Evolutionary conservation across 1,140 invertebrate species (phyloP).

Genomic region (Drosophila sucinea): DNA sequence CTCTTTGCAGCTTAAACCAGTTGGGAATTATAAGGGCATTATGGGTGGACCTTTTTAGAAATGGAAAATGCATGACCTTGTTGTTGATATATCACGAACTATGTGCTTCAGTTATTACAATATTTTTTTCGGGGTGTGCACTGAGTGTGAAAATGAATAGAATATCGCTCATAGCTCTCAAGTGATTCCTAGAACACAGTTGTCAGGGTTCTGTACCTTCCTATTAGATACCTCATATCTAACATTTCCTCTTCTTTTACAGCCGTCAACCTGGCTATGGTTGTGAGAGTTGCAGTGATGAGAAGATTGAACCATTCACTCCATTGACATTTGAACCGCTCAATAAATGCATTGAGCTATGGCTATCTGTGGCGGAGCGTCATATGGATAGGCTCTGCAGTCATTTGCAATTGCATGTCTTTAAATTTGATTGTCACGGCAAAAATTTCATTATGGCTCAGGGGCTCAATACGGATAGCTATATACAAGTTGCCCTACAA

Average conservation of each 20-base stretch:
- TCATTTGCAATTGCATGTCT: conserved; percentile 88
- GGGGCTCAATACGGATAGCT: conserved; percentile 94
- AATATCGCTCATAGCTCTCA: too few relatives aligned
- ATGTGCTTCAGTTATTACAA: too few relatives aligned
- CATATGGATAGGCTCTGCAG: conserved; percentile 83
- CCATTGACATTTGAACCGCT: conserved; percentile 26
- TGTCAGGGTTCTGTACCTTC: too few relatives aligned
- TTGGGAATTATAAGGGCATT: too few relatives aligned
- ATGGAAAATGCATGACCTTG: too few relatives aligned
- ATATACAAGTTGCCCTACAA: conserved; percentile 96
- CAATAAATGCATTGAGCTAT: conserved; percentile 23
- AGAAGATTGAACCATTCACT: not conserved
- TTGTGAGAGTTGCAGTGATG: not conserved
- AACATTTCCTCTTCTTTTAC: not conserved
- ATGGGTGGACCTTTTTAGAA: too few relatives aligned
- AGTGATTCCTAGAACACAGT: too few relatives aligned
- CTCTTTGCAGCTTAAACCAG: too few relatives aligned
- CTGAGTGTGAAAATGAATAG: too few relatives aligned
- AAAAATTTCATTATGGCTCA: conserved; percentile 91
- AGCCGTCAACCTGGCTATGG: conserved; percentile 38
- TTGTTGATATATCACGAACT: too few relatives aligned
- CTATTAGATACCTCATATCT: not conserved
- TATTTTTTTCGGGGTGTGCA: too few relatives aligned
- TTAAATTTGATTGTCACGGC: conserved; percentile 90
- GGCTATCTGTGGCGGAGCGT: conserved; percentile 42